Base-by-base conservation (phyloP, 2,797 vertebrate species). In the Sarcoramphus papa region DNA sequence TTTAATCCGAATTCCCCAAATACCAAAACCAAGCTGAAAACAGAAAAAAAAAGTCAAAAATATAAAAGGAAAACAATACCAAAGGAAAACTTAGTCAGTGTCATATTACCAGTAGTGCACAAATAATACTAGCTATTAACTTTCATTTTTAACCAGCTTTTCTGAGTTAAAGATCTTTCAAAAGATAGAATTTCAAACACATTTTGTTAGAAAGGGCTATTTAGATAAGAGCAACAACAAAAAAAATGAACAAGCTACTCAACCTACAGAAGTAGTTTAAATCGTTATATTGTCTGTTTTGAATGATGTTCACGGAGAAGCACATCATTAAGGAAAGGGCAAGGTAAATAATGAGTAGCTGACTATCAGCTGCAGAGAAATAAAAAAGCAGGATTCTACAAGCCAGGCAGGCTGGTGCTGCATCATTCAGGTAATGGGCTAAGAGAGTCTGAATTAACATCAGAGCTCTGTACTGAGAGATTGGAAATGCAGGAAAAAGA, bases 271-370 rank as follows among this genome's bases (percentile, higher is more conserved):
- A 91, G 73, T 62, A 84, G 76, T 88, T 93, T 83, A 92, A 90
- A 76, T 78, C 2, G 0, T 81, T 94, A 86, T 81, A 68, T 69
- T 92, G 54, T 90, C 75, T 93, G 30, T 56, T 95, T 85, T 85
- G 60, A 90, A 83, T 85, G 48, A 84, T 75, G 80, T 85, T 82
- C 64, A 15, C 4, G 2, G 59, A 94, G 60, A 96, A 81, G 80
- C 31, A 82, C 33, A 35, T 84, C 81, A 73, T 90, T 95, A 95
- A 85, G 91, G 45, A 94, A 87, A 96, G 95, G 90, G 57, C 80
- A 96, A 92, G 64, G 83, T 88, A 92, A 95, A 93, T 96, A 95
- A 96, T 81, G 87, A 90, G 70, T 57, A 33, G 47, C 35, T 53
- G 63, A 33, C 67, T 89, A 85, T 54, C 47, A 67, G 45, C 50